These are phyloP conservation scores for Aphelenchoides besseyi DNA, from an alignment of 1,140 invertebrate genomes.

Conservation along the genomic window DNA sequence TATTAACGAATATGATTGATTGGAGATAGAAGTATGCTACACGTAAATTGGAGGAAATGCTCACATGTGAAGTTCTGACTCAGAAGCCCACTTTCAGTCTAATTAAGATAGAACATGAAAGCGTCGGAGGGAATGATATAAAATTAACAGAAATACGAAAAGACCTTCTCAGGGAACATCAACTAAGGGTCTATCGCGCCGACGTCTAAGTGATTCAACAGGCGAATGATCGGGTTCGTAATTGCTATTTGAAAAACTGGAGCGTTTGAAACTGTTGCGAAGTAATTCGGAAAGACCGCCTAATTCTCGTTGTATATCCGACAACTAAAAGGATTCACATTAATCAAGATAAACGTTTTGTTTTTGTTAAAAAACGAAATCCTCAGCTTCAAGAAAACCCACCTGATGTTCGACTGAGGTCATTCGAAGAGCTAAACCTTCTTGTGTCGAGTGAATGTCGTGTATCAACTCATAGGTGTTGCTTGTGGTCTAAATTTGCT, in stretches of 20 bases:
- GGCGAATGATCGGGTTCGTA: constrained; percentile 9
- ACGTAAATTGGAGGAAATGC: no score
- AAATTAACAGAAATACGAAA: not conserved
- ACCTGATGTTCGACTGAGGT: constrained; percentile 62
- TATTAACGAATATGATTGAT: no score
- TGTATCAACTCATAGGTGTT: constrained; percentile 58
- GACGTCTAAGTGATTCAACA: not conserved
- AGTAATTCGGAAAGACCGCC: constrained; percentile 36
- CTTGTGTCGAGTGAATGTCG: constrained; percentile 58
- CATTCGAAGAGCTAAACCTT: constrained; percentile 57
- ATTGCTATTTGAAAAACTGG: not conserved
- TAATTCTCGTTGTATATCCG: constrained; percentile 52
- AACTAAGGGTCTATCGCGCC: not conserved
- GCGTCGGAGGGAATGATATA: no score
- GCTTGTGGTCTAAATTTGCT: constrained; percentile 49
- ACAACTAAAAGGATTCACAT: not conserved
- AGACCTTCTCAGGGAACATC: not conserved
- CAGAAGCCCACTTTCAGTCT: no score
- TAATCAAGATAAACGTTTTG: not conserved
- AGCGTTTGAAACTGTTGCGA: constrained; percentile 16
- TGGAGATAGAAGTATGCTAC: no score
- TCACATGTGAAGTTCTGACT: no score
- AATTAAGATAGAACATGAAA: no score
- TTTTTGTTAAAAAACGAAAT: not conserved
- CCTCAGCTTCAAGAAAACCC: no score